These are phyloP conservation scores for Megaceryle alcyon DNA, from an alignment of 2,797 vertebrate species.

Conservation along the genomic window DNA sequence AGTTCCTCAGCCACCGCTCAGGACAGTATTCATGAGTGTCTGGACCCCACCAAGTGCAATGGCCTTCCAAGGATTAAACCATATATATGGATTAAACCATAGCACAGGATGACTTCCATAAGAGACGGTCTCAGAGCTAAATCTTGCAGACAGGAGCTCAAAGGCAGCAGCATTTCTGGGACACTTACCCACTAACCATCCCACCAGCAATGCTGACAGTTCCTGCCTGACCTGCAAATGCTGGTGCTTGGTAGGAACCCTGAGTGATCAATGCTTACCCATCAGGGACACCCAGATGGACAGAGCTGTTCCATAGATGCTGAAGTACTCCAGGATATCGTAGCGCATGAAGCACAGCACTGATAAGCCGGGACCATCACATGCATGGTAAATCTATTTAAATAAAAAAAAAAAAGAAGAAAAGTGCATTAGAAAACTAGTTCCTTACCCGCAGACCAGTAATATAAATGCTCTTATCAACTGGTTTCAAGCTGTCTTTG, in stretches of 20 bases:
- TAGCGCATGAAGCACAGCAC: constrained; percentile 93
- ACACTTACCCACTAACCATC: neutral
- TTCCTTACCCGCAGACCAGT: neutral
- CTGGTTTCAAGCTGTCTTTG: neutral
- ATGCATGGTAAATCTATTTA: constrained; percentile 88
- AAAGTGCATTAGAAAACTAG: neutral
- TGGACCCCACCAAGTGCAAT: fast-evolving
- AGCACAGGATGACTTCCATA: neutral
- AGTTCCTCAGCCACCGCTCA: neutral
- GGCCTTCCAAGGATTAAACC: neutral
- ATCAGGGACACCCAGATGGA: constrained; percentile 98
- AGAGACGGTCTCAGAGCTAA: neutral
- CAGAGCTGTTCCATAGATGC: constrained; percentile 90
- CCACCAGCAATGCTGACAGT: neutral
- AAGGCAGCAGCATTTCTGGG: neutral
- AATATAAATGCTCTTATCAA: neutral
- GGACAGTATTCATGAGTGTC: neutral
- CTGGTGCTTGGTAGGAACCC: neutral
- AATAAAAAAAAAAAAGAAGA: neutral
- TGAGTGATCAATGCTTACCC: constrained; percentile 78
- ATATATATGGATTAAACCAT: neutral
- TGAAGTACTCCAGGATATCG: constrained; percentile 94
- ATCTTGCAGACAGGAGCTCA: neutral
- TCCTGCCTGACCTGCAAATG: fast-evolving
- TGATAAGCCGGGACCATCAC: constrained; percentile 88